These are phyloP conservation scores for Cosmopolites sordidus DNA, from an alignment of 2,888 invertebrate genomes.

Conservation along the genomic window DNA sequence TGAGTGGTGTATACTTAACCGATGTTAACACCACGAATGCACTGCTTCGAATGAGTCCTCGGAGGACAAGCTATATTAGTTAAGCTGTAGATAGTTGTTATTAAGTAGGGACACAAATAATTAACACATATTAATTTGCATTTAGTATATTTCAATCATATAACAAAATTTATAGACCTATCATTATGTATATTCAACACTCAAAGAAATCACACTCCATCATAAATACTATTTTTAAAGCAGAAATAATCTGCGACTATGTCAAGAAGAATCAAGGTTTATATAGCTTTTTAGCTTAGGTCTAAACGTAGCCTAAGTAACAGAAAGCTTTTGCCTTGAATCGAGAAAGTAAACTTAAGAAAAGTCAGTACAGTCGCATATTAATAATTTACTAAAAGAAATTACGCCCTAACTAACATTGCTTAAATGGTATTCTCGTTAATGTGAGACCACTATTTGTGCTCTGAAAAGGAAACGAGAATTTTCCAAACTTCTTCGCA, in stretches of 20 bases:
- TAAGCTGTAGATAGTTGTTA: too few species aligned
- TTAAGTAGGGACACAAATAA: too few species aligned
- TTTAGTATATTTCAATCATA: conserved; percentile 31
- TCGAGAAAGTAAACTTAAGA: conserved; percentile 4
- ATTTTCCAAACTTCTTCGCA: too few species aligned
- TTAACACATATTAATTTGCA: not conserved
- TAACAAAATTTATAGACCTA: conserved; percentile 42
- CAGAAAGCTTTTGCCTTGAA: conserved; percentile 8
- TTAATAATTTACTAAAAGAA: conserved; percentile 25
- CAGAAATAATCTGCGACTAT: conserved; percentile 8
- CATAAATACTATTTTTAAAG: conserved; percentile 16
- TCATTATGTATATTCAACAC: conserved; percentile 29
- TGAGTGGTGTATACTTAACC: too few species aligned
- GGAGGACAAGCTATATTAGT: too few species aligned
- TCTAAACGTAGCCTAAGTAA: not conserved
- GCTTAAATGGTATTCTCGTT: conserved; percentile 14
- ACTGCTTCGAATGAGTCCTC: too few species aligned
- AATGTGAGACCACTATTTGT: conserved; percentile 12
- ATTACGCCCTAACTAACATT: conserved; percentile 22
- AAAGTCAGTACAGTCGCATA: conserved; percentile 21
- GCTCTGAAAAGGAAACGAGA: too few species aligned
- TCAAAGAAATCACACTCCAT: conserved; percentile 23
- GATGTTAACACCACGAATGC: too few species aligned
- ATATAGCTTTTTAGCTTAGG: not conserved
- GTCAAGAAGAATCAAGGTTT: not conserved